Evolutionary conservation across 2,113 vertebrate species (phyloP).

Genomic region (Sorex fumeus): DNA sequence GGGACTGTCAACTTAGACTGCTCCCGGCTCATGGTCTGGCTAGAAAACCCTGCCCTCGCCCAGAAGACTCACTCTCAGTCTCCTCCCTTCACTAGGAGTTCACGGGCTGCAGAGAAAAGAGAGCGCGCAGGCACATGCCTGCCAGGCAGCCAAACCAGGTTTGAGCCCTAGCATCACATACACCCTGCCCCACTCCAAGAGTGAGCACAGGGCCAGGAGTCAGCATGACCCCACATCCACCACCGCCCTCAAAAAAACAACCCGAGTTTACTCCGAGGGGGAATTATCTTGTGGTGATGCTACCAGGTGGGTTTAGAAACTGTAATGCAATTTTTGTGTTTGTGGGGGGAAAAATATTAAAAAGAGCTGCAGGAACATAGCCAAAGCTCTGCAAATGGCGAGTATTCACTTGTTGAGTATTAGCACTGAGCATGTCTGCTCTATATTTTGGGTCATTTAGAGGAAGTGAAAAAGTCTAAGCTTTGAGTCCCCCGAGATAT

Average conservation of each 20-base stretch:
- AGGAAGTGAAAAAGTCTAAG: slow-evolving; percentile 13
- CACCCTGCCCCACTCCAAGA: too few species aligned
- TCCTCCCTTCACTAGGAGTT: background rate
- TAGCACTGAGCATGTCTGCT: background rate
- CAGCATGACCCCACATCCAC: too few species aligned
- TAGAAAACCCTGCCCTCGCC: background rate
- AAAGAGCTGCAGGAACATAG: background rate
- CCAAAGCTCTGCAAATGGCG: background rate
- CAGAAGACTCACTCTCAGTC: background rate
- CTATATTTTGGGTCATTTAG: background rate
- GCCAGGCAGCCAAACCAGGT: too few species aligned
- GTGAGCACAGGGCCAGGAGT: too few species aligned
- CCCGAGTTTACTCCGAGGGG: background rate
- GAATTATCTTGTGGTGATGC: background rate
- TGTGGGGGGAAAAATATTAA: background rate
- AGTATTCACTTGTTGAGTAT: background rate
- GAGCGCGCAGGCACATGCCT: too few species aligned
- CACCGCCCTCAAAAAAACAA: background rate
- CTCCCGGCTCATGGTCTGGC: background rate
- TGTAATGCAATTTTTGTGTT: background rate
- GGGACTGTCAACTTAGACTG: background rate
- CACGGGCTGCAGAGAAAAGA: background rate
- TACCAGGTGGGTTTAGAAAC: background rate
- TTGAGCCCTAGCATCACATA: too few species aligned
- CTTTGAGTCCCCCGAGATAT: background rate